phyloP scores from a whole-genome alignment of 1,140 invertebrate genomes.

The Panulirus ornatus region DNA sequence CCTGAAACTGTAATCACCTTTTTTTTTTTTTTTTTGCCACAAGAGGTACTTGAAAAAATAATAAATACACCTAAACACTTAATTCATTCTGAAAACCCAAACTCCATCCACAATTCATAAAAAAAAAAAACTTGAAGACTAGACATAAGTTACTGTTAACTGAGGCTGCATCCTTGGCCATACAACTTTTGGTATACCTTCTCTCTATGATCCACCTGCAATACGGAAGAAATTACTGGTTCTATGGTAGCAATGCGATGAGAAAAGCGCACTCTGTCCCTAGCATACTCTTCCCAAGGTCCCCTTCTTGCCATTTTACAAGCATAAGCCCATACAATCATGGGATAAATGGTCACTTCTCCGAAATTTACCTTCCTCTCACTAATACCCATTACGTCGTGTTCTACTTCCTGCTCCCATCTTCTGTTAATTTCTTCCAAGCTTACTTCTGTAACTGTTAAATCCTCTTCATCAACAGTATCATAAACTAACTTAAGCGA shows the following conservation, averaged over 20 bases:
- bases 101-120: background rate
- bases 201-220: constrained; percentile 47
- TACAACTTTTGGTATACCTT: constrained; percentile 24
- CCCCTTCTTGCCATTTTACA: constrained; percentile 42
- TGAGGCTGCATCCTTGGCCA: background rate
- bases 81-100: no score
- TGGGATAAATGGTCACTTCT: background rate
- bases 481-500: background rate
- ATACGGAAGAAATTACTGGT: constrained; percentile 18
- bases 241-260: constrained; percentile 30
- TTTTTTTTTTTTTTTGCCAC: no score
- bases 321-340: constrained; percentile 43
- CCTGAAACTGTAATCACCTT: no score
- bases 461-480: background rate
- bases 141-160: constrained; percentile 6
- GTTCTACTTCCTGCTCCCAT: constrained; percentile 22
- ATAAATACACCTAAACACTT: no score
- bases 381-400: background rate
- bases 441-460: background rate
- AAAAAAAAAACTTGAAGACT: background rate
- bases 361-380: constrained; percentile 30
- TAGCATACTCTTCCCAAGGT: constrained; percentile 47
- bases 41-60: no score
- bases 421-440: constrained; percentile 36
- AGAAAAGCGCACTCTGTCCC: constrained; percentile 27